Percentiles rank a stretch among this genome's conserved stretches.
Conservation (phyloP, 1,140 invertebrate genomes). For the Popillia japonica region DNA sequence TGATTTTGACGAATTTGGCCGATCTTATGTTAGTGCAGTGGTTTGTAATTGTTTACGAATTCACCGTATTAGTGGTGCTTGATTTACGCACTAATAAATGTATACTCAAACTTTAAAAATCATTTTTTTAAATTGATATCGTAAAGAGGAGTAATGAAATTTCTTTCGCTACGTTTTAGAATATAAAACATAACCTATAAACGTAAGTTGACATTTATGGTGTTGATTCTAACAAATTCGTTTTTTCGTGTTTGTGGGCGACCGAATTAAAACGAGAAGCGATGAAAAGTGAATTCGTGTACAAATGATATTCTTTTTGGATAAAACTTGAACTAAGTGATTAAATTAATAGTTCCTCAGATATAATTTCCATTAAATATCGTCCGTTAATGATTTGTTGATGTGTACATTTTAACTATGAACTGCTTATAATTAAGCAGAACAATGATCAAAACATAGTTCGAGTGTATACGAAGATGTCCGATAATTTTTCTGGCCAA, state of each 20-base stretch:
- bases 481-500: conserved; percentile 58
- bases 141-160: conserved; percentile 2
- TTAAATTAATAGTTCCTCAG: neutral
- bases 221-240: neutral
- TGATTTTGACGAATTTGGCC: conserved; percentile 30
- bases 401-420: conserved; percentile 27
- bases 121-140: neutral
- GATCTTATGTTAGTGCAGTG: conserved; percentile 30
- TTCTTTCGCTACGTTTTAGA: neutral
- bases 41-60: conserved; percentile 29
- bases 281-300: conserved; percentile 5
- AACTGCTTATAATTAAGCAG: conserved; percentile 35
- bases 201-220: conserved; percentile 26
- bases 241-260: conserved; percentile 18
- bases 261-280: neutral
- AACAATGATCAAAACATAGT: conserved; percentile 60
- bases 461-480: conserved; percentile 58
- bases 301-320: conserved; percentile 1
- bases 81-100: neutral
- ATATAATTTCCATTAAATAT: neutral
- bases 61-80: neutral
- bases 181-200: conserved; percentile 28
- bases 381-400: conserved; percentile 24
- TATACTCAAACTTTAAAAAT: neutral
- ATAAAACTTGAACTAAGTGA: conserved; percentile 11